Evolutionary conservation across 2,113 vertebrate species (phyloP), one percentile per base, ranked within the genome.

Genomic region (Trinectes maculatus): DNA sequence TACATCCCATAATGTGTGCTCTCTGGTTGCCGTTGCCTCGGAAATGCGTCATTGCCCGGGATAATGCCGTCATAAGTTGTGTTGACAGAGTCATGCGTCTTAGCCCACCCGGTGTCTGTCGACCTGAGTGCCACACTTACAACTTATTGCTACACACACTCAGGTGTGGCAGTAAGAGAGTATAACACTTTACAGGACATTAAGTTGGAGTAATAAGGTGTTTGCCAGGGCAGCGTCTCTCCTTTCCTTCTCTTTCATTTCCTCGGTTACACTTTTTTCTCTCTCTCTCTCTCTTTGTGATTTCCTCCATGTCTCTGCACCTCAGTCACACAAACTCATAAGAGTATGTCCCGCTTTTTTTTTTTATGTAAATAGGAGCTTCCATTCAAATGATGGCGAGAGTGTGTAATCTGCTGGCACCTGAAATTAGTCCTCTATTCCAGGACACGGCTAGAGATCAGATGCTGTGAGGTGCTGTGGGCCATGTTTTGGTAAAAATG

Each of bases 51-150:
- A 74, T 86, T 87, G 78, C 80, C 59, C 28, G 4, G 74, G 80
- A 87, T 91, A 91, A 91, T 91, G 87, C 70, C 31, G 74, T 87
- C 85, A 80, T 89, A 85, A 74, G 85, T 89, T 85, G 78, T 76
- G 72, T 78, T 89, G 87, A 88, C 87, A 85, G 85, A 79, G 80
- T 71, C 63, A 22, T 89, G 83, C 13, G 72, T 86, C 71, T 82
- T 69, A 25, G 56, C 44, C 59, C 25, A 6, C 52, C 43, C 64
- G 24, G 21, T 49, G 40, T 83, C 80, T 54, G 63, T 73, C 77
- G 72, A 84, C 71, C 74, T 87, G 76, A 77, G 63, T 48, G 65
- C 49, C 28, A 47, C 82, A 70, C 70, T 88, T 80, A 83, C 73
- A 68, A 77, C 85, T 87, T 73, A 72, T 40, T 66, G 71, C 47